phyloP scores from a whole-genome alignment of 2,113 vertebrate species.

The Cromileptes altivelis region DNA sequence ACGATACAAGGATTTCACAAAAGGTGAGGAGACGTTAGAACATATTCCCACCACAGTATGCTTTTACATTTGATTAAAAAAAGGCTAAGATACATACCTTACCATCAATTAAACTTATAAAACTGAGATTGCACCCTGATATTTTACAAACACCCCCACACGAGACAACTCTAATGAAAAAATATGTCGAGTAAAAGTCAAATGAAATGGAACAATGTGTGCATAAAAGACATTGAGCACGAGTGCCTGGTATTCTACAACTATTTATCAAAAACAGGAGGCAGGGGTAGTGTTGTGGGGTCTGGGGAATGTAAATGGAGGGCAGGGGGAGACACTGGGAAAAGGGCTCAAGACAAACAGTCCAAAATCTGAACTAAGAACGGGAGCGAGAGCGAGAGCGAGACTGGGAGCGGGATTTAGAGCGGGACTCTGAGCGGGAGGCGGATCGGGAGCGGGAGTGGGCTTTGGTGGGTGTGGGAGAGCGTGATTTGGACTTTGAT shows the following conservation, averaged over 20 bases:
- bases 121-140: conserved; percentile 68
- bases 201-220: conserved; percentile 59
- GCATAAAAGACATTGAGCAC: conserved; percentile 55
- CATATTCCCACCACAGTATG: conserved; percentile 49
- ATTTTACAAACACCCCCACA: conserved; percentile 59
- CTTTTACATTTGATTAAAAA: conserved; percentile 68
- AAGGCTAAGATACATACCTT: conserved; percentile 62
- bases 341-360: conserved; percentile 46
- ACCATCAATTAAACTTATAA: conserved; percentile 70
- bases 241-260: conserved; percentile 63
- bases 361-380: conserved; percentile 65
- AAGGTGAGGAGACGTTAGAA: conserved; percentile 23
- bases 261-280: conserved; percentile 74
- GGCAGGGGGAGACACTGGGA: conserved; percentile 1
- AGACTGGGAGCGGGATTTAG: conserved; percentile 70
- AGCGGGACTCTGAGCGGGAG: conserved; percentile 71
- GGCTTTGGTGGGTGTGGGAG: conserved; percentile 62
- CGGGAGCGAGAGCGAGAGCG: conserved; percentile 75
- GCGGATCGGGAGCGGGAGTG: conserved; percentile 63
- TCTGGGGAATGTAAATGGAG: conserved; percentile 61
- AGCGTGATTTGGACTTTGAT: conserved; percentile 72
- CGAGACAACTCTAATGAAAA: conserved; percentile 59
- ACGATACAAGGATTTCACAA: conserved; percentile 64
- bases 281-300: conserved; percentile 14
- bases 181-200: conserved; percentile 47